phyloP scores from a whole-genome alignment of 2,113 vertebrate genomes.

The Neogobius melanostomus region DNA sequence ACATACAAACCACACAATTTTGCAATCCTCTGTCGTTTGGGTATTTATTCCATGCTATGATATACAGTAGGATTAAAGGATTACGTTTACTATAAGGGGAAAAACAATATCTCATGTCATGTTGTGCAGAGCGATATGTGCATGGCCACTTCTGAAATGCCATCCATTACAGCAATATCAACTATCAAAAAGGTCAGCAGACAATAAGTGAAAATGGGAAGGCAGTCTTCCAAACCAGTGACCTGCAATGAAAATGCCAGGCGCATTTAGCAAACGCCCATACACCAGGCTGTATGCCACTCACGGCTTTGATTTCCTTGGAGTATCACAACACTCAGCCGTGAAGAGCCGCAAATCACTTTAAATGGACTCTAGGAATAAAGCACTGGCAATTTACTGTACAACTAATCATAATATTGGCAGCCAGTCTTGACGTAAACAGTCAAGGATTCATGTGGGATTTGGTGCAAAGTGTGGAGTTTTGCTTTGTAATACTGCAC shows the following conservation, averaged over 20 bases:
- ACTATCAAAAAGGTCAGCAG: conserved; percentile 59
- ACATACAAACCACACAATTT: neutral
- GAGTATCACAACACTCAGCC: conserved; percentile 18
- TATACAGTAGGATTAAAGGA: no score
- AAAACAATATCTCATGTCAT: neutral
- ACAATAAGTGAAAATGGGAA: conserved; percentile 61
- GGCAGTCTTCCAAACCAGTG: conserved; percentile 62
- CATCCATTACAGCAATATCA: conserved; percentile 52
- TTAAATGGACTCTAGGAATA: conserved; percentile 5
- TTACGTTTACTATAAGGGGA: neutral
- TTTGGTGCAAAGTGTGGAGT: neutral
- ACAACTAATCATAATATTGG: conserved; percentile 9
- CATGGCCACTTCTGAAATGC: conserved; percentile 43
- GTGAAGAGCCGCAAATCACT: neutral
- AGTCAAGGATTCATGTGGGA: neutral
- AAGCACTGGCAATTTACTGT: conserved; percentile 4
- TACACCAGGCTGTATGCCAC: conserved; percentile 23
- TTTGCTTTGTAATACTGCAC: neutral
- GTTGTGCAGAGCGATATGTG: conserved; percentile 3
- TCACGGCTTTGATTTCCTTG: conserved; percentile 26
- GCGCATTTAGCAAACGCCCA: conserved; percentile 37
- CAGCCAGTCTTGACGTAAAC: neutral
- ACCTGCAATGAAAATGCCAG: conserved; percentile 62
- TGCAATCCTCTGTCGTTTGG: neutral
- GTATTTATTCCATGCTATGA: neutral